phyloP scores from a whole-genome alignment of 2,113 vertebrate species.

The Polyodon spathula region DNA sequence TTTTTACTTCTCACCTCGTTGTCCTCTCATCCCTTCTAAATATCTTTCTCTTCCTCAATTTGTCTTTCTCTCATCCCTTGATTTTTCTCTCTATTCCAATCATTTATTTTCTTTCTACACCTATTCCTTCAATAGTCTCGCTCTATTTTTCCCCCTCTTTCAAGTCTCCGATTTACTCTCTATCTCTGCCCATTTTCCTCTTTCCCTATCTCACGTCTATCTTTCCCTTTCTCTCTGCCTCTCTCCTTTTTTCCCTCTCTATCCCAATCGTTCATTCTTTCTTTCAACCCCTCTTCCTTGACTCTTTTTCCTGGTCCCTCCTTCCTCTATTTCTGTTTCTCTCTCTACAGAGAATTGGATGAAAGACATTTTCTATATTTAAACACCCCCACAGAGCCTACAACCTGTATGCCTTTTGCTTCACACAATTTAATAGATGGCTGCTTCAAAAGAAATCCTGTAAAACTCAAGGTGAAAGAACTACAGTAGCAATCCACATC shows the following conservation, averaged over 20 bases:
- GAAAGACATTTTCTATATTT: neutral
- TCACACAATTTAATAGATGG: constrained; percentile 3
- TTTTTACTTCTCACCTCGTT: too few relatives aligned
- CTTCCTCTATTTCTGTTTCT: neutral
- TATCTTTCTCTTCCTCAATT: too few relatives aligned
- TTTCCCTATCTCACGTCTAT: neutral
- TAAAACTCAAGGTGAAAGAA: neutral
- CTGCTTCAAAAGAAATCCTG: neutral
- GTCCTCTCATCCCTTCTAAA: too few relatives aligned
- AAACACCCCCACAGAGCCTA: constrained; percentile 3
- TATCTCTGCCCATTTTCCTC: neutral
- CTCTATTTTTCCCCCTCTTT: too few relatives aligned
- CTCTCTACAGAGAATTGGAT: neutral
- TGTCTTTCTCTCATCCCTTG: too few relatives aligned
- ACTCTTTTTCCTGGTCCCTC: neutral
- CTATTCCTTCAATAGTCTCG: too few relatives aligned
- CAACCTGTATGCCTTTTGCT: neutral
- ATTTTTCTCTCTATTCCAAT: too few relatives aligned
- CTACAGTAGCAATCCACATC: neutral
- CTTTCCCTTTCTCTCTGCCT: neutral
- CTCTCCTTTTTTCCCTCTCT: neutral
- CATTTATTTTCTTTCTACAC: too few relatives aligned
- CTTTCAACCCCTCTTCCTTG: neutral
- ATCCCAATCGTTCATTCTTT: neutral
- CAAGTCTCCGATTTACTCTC: too few relatives aligned